Conservation (phyloP, 2,888 invertebrate species). For the Chirona hameri region DNA sequence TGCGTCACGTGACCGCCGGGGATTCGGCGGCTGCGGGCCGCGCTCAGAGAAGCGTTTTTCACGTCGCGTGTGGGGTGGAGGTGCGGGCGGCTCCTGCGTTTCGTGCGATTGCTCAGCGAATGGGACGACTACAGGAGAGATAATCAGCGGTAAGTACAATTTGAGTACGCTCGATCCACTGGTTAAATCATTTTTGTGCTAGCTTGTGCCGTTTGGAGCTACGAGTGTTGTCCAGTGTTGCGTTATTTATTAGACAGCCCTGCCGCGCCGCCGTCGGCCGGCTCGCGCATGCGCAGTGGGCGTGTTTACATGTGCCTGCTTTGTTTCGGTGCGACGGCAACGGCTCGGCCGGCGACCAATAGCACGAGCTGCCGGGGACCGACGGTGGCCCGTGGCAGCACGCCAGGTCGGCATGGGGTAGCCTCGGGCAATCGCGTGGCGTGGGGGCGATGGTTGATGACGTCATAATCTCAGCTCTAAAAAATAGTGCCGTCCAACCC, state of each 20-base stretch:
- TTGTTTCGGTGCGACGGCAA: constrained; percentile 4
- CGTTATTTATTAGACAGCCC: constrained; percentile 5
- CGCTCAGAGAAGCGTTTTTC: constrained; percentile 22
- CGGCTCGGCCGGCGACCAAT: not conserved
- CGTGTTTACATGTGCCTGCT: constrained; percentile 14
- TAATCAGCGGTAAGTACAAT: not conserved
- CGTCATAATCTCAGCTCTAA: too few relatives aligned
- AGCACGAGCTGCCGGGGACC: not conserved
- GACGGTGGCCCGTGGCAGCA: not conserved
- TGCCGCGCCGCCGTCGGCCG: not conserved
- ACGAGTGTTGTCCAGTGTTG: not conserved
- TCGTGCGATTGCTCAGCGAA: not conserved
- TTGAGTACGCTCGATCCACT: not conserved
- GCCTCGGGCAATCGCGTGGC: too few relatives aligned
- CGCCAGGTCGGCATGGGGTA: not conserved
- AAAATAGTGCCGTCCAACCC: too few relatives aligned
- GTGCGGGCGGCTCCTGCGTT: not conserved
- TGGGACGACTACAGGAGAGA: not conserved
- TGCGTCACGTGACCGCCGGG: constrained; percentile 28
- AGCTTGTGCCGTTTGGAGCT: not conserved
- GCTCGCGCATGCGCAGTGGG: constrained; percentile 5
- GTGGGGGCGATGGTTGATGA: too few relatives aligned
- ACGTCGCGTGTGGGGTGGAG: not conserved
- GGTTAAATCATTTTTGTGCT: not conserved
- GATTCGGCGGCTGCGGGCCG: constrained; percentile 24